Conservation (phyloP, 1,140 invertebrate species). For the Dufourea novaeangliae region DNA sequence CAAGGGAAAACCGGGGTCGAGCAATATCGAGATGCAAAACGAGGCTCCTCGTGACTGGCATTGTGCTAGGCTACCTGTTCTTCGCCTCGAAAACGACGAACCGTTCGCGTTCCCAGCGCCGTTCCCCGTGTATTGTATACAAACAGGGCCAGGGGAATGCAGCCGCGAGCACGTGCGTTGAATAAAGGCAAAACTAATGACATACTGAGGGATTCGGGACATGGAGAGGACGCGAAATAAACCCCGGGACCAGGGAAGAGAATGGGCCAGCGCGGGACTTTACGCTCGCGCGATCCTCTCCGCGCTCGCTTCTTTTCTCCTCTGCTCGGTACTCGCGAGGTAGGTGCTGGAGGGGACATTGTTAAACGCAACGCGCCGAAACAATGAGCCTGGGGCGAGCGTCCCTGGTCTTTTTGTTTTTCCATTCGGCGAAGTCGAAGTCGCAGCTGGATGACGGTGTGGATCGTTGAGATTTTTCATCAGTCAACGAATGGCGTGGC, state of each 20-base stretch:
- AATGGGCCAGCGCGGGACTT: constrained; percentile 36
- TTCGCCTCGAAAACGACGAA: not conserved
- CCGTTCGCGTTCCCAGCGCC: not conserved
- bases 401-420: not conserved
- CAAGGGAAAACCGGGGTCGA: not conserved
- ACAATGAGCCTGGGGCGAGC: constrained; percentile 18
- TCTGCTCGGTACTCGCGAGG: constrained; percentile 28
- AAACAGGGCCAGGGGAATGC: not conserved
- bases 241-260: constrained; percentile 13
- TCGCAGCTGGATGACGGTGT: not conserved
- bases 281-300: constrained; percentile 20
- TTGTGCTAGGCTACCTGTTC: constrained; percentile 6
- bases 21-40: constrained; percentile 23
- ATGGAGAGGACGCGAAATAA: constrained; percentile 46
- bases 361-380: constrained; percentile 31
- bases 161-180: constrained; percentile 34
- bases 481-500: not conserved
- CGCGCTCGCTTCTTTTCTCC: not conserved
- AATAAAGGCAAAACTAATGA: constrained; percentile 63
- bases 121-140: not conserved
- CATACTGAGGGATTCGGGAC: constrained; percentile 57
- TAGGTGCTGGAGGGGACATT: too few relatives aligned
- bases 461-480: not conserved
- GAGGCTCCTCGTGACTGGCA: not conserved
- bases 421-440: constrained; percentile 4